Evolutionary conservation across 2,888 invertebrate genomes (phyloP), one percentile per base, ranked within the genome.

Genomic region (Lycophotia porphyrea): DNA sequence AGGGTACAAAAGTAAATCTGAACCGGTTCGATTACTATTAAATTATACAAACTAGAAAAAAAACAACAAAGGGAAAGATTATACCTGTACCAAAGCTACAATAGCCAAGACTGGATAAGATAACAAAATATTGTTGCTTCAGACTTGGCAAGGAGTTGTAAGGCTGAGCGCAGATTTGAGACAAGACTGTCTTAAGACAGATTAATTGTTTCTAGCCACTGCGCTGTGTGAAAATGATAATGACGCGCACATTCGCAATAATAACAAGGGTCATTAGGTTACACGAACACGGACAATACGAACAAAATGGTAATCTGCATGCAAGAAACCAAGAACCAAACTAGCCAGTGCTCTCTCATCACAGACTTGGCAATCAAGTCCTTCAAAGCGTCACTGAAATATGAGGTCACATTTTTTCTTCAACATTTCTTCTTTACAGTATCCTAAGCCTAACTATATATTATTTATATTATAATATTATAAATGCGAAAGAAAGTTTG

Each of bases 71-170:
- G 42, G 58, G 15, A 61, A 55, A 74, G 36, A 74, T 77, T 69
- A 75, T 77, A 77, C 74, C 75, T 79, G 82, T 84, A 76, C 66
- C 74, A 78, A 65, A 82, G 60, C 78, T 73, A 64, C 66, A 76
- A 72, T 72, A 77, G 70, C 74, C 64, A 64, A 61, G 69, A 73
- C 68, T 73, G 71, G 74, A 80, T 85, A 73, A 80, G 74, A 76
- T 74, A 77, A 72, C 72, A 79, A 80, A 79, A 80, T 83, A 78
- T 74, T 76, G 61, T 79, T 66, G 61, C 58, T 68, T 74, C 69
- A 63, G 64, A 72, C 42, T 74, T 78, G 64, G 72, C 73, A 75
- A 75, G 79, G 72, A 78, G 55, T 61, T n/a, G 66, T 74, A 70
- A 78, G 70, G 47, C 7, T 70, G 18, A 18, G 77, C n/a, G 39